phyloP scores from a whole-genome alignment of 2,113 vertebrate genomes.

The Forbesichthys papilliferus region DNA sequence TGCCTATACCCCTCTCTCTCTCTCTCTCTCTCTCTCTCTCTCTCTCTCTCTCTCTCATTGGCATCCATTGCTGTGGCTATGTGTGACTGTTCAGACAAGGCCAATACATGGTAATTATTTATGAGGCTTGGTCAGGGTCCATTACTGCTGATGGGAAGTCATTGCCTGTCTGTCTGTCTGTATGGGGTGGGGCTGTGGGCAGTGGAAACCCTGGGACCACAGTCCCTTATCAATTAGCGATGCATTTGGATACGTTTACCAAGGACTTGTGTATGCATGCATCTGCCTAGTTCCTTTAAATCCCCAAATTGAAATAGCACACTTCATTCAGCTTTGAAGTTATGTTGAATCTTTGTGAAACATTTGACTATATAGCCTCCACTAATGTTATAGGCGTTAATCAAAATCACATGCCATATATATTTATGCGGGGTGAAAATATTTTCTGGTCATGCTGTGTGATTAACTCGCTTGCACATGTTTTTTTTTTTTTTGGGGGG shows the following conservation, averaged over 20 bases:
- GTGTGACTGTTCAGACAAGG: constrained; percentile 61
- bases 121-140: constrained; percentile 73
- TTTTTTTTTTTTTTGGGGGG: too few relatives aligned
- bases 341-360: constrained; percentile 3
- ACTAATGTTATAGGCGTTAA: too few relatives aligned
- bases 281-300: constrained; percentile 25
- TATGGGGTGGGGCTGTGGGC: constrained; percentile 36
- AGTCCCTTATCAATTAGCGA: constrained; percentile 54
- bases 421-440: too few relatives aligned
- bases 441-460: too few relatives aligned
- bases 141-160: constrained; percentile 77
- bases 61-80: constrained; percentile 29
- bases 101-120: constrained; percentile 75
- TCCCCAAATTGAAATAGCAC: constrained; percentile 11
- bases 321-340: neutral
- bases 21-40: neutral
- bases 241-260: constrained; percentile 58
- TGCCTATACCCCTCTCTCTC: too few relatives aligned
- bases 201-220: constrained; percentile 49
- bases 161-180: constrained; percentile 53
- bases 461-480: too few relatives aligned
- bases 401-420: too few relatives aligned
- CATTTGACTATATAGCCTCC: too few relatives aligned
- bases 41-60: neutral
- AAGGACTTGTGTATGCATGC: constrained; percentile 31